Base-by-base conservation (phyloP, 2,888 invertebrate species). In the Eupithecia abbreviata region DNA sequence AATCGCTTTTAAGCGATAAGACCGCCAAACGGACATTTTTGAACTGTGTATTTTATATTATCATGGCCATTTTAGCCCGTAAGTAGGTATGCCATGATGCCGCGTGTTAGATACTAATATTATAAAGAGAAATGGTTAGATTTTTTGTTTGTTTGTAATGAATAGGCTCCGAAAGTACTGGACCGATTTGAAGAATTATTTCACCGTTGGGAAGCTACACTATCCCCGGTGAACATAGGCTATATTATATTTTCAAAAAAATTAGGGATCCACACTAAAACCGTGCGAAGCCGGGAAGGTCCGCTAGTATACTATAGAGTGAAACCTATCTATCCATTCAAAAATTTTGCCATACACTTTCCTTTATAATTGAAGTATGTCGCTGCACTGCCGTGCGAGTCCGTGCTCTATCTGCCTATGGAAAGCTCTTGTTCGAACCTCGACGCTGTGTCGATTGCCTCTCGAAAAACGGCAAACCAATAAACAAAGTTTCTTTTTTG, bases 321-420 rank as follows among this genome's bases (percentile, higher is more conserved):
- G 18, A 58, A 58, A 62, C 18, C 30, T 3, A 18, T 62, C 12
- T 30, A 18, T 10, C 18, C 18, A 58, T 58, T 58, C 58, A 58
- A 62, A 55, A 62, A 62, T 58, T 7, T 58, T 30, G 18, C 62
- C 4, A 30, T 30, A 30, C 62, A 62, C 62, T 62, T 58, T 18
- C 43, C 62, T 70, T 71, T 62, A 30, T 66, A 77, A 68, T 30
- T 75, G 75, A 82, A 77, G 79, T 74, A 73, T 65, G 77, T 42
- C 76, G 13, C 71, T 45, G 30, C 18, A 30, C 62, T n/a, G 66
- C 77, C 80, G 80, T 78, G 80, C 42, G 66, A 30, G 66, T 42
- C 69, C 89, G 89, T 90, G 91, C 85, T 86, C 82, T 90, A 90
- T 91, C 90, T 88, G 77, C 85, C 71, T 4, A 85, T 87, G 87